Evolutionary conservation across 2,888 invertebrate species (phyloP), one percentile per base, ranked within the genome.

Genomic region (Chymomyza caudatula): DNA sequence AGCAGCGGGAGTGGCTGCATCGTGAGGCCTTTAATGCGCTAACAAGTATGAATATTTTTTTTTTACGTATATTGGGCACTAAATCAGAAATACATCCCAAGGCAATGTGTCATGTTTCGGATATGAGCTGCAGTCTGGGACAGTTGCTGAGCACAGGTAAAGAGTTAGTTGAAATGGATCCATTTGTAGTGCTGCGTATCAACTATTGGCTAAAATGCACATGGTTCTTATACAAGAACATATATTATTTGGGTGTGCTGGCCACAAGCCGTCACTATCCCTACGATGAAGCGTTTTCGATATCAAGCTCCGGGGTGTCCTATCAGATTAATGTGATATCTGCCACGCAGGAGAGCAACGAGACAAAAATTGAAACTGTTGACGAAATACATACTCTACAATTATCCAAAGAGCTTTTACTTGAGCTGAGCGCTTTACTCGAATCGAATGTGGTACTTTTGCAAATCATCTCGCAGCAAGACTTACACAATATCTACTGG

Each of bases 381-480:
- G 67, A 74, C 22, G 1, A 13, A 0, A 25, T 47, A 0, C 61
- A 57, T 17, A 17, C 22, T 0, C 6, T 64, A 0, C 4, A 49
- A 0, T 0, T 73, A 0, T 70, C 74, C 1, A 0, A 5, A 0
- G 2, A n/a, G 1, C 52, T 73, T 0, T 43, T 67, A 1, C 0
- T 0, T 0, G 73, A 73, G 3, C 25, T 73, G 0, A 8, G 29
- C 0, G 11, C 17, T 13, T 22, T 8, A 1, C 17, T 60, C 1
- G 8, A 25, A 4, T 13, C 60, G 2, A 13, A 19, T 2, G 19
- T 43, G 2, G 8, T 73, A 3, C 47, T 73, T n/a, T 58, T 72
- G 11, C 74, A 74, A 43, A 15, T 64, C 2, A 54, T 73, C 11
- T 70, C 73, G 0, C 74, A 73, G 47, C 53, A 20, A 4, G 29